A percentile compares a stretch with the other conserved stretches of the same genome.
Evolutionary conservation across 2,888 invertebrate species (phyloP).

Genomic region (Drosophila demipolita): DNA sequence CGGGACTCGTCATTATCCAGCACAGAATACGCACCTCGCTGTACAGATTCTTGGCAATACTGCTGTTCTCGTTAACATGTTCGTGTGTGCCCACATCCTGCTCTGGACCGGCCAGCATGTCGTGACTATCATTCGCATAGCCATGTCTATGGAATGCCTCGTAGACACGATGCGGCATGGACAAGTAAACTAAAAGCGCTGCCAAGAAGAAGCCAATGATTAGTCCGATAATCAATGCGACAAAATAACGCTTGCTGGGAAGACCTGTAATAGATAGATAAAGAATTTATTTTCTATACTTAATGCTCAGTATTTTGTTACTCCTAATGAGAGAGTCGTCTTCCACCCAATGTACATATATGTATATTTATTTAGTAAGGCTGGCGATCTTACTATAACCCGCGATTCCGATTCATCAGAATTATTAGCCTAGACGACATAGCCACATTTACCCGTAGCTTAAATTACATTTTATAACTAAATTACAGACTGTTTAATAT

Average conservation of each 20-base stretch:
- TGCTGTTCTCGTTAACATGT: background rate
- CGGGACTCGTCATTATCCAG: slow-evolving; percentile 17
- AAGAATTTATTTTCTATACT: background rate
- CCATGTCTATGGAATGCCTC: slow-evolving; percentile 47
- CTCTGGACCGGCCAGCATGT: slow-evolving; percentile 85
- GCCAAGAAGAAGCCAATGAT: background rate
- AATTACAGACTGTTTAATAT: background rate
- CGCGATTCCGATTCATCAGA: no score
- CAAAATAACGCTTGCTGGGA: background rate
- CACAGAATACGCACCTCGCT: slow-evolving; percentile 27
- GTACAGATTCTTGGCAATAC: background rate
- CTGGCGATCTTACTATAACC: background rate
- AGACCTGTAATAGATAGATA: background rate
- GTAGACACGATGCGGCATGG: background rate
- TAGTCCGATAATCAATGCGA: background rate
- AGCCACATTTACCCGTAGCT: no score
- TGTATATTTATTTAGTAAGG: background rate
- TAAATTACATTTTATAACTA: no score
- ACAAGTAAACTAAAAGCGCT: background rate
- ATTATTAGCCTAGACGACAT: no score
- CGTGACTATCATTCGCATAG: slow-evolving; percentile 85
- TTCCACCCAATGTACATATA: no score
- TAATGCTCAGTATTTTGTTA: background rate
- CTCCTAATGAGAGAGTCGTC: no score
- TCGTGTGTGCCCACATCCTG: background rate